A percentile compares a stretch with the other conserved stretches of the same genome.
Conservation (phyloP, 2,888 invertebrate genomes). For the Platerodrilus igneus region DNA sequence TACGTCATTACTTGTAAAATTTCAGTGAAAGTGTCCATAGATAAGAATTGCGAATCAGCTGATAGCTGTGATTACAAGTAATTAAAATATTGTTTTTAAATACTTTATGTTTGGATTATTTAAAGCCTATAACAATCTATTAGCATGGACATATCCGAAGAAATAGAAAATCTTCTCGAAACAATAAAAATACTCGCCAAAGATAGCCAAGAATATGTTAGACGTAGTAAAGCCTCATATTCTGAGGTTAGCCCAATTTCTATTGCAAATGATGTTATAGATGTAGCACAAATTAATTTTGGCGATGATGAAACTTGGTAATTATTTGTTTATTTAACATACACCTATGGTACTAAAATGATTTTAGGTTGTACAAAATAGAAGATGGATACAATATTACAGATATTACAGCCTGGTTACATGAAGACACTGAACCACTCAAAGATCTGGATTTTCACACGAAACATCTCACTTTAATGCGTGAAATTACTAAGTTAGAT, state of each 20-base stretch:
- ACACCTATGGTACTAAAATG: not conserved
- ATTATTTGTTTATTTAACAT: constrained; percentile 31
- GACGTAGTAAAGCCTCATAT: not conserved
- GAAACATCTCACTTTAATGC: constrained; percentile 15
- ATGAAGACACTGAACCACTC: constrained; percentile 24
- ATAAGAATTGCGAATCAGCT: too few relatives aligned
- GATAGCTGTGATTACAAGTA: too few relatives aligned
- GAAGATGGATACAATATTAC: constrained; percentile 14
- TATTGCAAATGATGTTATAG: constrained; percentile 49
- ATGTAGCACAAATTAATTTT: constrained; percentile 55
- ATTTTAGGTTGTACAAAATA: constrained; percentile 23
- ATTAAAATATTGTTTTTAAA: too few relatives aligned
- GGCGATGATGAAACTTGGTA: constrained; percentile 59
- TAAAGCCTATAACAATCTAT: too few relatives aligned
- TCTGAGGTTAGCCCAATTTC: not conserved
- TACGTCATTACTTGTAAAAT: too few relatives aligned
- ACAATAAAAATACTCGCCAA: constrained; percentile 21
- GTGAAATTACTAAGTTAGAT: constrained; percentile 25
- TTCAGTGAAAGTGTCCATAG: too few relatives aligned
- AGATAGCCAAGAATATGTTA: constrained; percentile 15
- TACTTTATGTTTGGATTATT: too few relatives aligned
- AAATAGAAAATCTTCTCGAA: constrained; percentile 34
- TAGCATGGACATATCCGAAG: constrained; percentile 41
- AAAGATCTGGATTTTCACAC: constrained; percentile 19
- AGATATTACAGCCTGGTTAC: constrained; percentile 28